Conservation (phyloP, 2,797 vertebrate genomes). For the Heteromormyrus szaboi region DNA sequence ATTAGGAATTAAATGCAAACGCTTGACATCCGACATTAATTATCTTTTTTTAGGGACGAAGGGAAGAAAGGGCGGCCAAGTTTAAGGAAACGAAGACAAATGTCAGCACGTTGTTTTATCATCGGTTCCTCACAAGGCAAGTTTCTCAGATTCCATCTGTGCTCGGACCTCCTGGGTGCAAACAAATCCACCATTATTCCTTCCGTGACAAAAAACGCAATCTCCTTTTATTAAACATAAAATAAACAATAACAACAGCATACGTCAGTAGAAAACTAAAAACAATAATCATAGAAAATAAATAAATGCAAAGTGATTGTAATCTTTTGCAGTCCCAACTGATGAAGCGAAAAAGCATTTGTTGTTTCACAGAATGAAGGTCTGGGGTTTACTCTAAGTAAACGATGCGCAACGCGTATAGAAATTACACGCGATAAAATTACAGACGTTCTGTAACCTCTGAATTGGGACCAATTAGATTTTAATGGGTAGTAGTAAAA, state of each 20-base stretch:
- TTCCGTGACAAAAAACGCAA: neutral
- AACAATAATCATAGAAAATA: neutral
- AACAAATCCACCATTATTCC: neutral
- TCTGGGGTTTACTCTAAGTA: neutral
- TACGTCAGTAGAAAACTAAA: neutral
- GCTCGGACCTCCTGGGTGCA: neutral
- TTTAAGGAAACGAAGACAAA: neutral
- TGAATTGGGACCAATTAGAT: neutral
- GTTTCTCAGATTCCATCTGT: neutral
- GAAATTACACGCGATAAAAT: slow-evolving; percentile 27
- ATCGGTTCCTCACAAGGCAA: neutral
- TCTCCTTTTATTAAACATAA: neutral
- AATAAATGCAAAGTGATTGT: neutral
- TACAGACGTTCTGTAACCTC: slow-evolving; percentile 16
- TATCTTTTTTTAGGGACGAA: neutral
- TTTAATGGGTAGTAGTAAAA: slow-evolving; percentile 14
- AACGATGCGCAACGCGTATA: neutral
- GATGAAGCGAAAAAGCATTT: neutral
- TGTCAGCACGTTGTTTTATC: neutral
- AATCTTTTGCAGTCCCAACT: neutral
- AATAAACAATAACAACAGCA: neutral
- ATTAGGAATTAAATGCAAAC: neutral
- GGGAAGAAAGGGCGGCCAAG: neutral
- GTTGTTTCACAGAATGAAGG: neutral
- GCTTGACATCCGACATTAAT: neutral